phyloP scores from a whole-genome alignment of 2,888 invertebrate genomes.

The Phengaris alcon region DNA sequence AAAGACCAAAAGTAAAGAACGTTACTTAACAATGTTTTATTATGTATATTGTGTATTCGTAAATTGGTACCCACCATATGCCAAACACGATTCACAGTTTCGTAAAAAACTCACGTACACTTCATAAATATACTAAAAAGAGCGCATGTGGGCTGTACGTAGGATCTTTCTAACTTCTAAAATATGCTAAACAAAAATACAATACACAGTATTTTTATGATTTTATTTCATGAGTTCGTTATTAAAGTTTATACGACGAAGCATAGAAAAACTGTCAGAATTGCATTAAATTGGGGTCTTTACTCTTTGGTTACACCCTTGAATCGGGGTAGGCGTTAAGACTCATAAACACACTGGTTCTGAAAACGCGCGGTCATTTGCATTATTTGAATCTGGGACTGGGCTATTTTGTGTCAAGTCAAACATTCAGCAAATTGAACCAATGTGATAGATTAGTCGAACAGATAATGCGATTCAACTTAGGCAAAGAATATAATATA shows the following conservation, averaged over 20 bases:
- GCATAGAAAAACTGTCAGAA: too few relatives aligned
- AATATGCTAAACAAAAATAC: conserved; percentile 9
- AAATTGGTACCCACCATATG: conserved; percentile 1
- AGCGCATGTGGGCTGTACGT: conserved; percentile 6
- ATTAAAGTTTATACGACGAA: not conserved
- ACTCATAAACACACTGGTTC: not conserved
- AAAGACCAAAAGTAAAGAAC: not conserved
- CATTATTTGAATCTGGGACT: not conserved
- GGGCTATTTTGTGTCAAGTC: not conserved
- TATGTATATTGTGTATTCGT: not conserved
- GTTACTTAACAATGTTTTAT: not conserved
- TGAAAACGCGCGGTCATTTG: not conserved
- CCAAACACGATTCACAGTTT: conserved; percentile 11
- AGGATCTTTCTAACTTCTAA: conserved; percentile 10
- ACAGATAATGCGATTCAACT: conserved; percentile 18
- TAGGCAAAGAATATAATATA: too few relatives aligned
- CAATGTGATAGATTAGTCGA: not conserved
- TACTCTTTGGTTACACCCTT: too few relatives aligned
- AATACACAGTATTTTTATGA: not conserved
- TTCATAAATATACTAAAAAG: conserved; percentile 20
- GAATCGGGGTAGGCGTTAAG: too few relatives aligned
- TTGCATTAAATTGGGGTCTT: too few relatives aligned
- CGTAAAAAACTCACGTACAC: conserved; percentile 15
- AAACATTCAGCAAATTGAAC: not conserved
- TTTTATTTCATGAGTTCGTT: not conserved